Evolutionary conservation across 2,888 invertebrate genomes (phyloP).

Genomic region (Synergus gifuensis): DNA sequence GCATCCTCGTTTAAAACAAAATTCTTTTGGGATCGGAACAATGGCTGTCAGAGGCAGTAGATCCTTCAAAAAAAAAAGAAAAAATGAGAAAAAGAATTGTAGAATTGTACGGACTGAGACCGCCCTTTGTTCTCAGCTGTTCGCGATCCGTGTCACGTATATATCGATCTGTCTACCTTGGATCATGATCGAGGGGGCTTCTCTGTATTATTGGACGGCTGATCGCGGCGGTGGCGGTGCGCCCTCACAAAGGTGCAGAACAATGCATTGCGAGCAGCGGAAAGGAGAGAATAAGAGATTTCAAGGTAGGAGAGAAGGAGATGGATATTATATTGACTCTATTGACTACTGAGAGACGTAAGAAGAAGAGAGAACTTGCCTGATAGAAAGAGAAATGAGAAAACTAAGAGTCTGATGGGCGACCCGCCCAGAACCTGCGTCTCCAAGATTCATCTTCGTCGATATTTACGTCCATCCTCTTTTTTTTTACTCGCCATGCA

Average conservation of each 20-base stretch:
- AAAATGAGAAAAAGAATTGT: conserved; percentile 45
- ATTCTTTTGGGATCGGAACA: conserved; percentile 50
- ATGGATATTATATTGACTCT: no score
- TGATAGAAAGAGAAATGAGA: conserved; percentile 59
- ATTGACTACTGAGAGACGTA: conserved; percentile 52
- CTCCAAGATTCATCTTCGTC: conserved; percentile 39
- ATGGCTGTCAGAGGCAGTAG: conserved; percentile 55
- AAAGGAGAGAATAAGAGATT: conserved; percentile 46
- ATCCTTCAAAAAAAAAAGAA: conserved; percentile 41
- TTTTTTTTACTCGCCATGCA: conserved; percentile 25
- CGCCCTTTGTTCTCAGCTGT: conserved; percentile 56
- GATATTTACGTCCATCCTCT: conserved; percentile 16
- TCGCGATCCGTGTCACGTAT: conserved; percentile 58
- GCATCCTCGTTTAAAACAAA: conserved; percentile 47
- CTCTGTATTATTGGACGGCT: conserved; percentile 68
- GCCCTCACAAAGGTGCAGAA: conserved; percentile 71
- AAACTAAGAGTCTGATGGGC: conserved; percentile 68
- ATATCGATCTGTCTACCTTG: conserved; percentile 65
- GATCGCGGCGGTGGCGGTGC: conserved; percentile 66
- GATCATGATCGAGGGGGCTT: conserved; percentile 70
- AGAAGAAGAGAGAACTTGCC: conserved; percentile 21
- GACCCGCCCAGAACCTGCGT: conserved; percentile 70
- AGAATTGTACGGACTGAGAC: conserved; percentile 42
- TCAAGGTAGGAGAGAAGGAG: conserved; percentile 51
- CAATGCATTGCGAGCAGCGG: conserved; percentile 64